Evolutionary conservation across 2,888 invertebrate species (phyloP), one percentile per base, ranked within the genome.

Genomic region (Iphiclides podalirius): DNA sequence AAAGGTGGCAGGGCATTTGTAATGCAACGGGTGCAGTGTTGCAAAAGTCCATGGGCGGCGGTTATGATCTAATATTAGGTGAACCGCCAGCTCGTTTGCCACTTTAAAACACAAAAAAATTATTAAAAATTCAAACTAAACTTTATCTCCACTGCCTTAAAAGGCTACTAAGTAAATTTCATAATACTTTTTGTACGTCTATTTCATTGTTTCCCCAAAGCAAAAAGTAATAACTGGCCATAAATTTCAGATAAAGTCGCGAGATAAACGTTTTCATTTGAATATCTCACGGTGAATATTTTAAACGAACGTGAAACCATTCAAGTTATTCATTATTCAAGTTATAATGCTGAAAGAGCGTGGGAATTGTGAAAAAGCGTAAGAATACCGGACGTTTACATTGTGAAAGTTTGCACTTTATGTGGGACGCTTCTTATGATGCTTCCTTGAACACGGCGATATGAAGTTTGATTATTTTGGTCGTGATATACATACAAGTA

Each of bases 321-420:
- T 31, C 28, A 26, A 28, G 28, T 40, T 28, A 40, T 40, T 31
- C n/a, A 31, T 31, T 31, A 11, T 31, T 31, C 31, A 31, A 31
- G 11, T 31, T 31, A 31, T 31, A 31, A 28, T 31, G 4, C 6
- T 6, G 28, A 28, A 28, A 39, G 26, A 39, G 28, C 28, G 13
- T 7, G 15, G 28, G 28, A 40, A 16, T 11, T 40, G 14, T 31
- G 28, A n/a, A 40, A 40, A 40, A 28, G 28, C 28, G 28, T 28
- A 28, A n/a, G 26, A 39, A 14, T 12, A 9, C 26, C 9, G 26
- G 23, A 39, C 38, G 39, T 28, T 39, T 39, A 39, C 26, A 39
- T 39, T 28, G 28, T n/a, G 11, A 39, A 39, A 31, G 28, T 40
- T 40, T 28, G 7, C 6, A 31, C 11, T 31, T 40, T 40, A 31